These are phyloP conservation scores for Ommatoiulus sabulosus DNA, from an alignment of 2,888 invertebrate species.

Conservation along the genomic window DNA sequence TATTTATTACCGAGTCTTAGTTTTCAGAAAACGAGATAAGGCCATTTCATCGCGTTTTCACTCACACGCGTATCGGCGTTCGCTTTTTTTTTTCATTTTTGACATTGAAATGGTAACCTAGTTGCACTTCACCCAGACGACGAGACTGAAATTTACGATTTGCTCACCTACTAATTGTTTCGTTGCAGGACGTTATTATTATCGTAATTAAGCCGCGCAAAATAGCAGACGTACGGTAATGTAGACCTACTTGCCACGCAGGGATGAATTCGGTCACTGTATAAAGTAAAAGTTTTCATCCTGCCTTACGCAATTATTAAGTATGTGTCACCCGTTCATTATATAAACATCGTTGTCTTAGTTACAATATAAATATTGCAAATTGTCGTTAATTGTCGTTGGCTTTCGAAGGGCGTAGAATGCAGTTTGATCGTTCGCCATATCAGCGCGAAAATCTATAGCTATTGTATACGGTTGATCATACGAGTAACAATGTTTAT, in stretches of 20 bases:
- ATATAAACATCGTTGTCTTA: background rate
- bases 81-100: background rate
- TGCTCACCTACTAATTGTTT: constrained; percentile 13
- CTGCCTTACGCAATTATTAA: constrained; percentile 15
- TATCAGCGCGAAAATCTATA: no score
- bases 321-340: background rate
- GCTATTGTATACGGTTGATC: no score
- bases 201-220: background rate
- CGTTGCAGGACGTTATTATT: constrained; percentile 18
- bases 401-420: no score
- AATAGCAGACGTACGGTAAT: background rate
- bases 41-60: no score
- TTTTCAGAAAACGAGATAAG: no score
- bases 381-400: background rate
- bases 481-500: no score
- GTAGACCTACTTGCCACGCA: background rate
- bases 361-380: background rate
- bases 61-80: no score
- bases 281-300: background rate
- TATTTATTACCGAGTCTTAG: no score
- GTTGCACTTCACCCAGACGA: background rate
- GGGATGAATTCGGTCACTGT: background rate
- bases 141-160: background rate
- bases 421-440: no score
- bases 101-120: constrained; percentile 15